phyloP scores from a whole-genome alignment of 2,113 vertebrate species.

The Neolamprologus longior region DNA sequence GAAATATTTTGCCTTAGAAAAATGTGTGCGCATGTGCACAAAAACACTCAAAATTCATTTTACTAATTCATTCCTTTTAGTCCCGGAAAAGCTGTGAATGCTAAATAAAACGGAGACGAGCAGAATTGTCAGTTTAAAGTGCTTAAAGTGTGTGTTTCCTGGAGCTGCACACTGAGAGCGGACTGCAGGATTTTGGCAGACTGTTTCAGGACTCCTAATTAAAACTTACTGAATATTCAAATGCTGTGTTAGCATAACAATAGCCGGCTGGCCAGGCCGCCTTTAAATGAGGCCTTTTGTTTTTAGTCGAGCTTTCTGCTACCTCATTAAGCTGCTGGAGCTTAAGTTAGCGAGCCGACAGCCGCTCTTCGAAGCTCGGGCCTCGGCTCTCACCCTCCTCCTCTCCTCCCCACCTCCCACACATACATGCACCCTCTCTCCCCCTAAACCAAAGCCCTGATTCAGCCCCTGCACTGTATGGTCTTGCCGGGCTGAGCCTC shows the following conservation, averaged over 20 bases:
- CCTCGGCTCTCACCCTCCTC: constrained; percentile 32
- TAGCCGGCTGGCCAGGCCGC: constrained; percentile 50
- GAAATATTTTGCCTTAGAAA: neutral
- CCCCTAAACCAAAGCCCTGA: constrained; percentile 8
- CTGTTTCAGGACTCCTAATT: constrained; percentile 58
- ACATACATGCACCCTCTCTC: neutral
- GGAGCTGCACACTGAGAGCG: constrained; percentile 9
- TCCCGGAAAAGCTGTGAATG: neutral
- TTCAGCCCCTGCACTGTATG: constrained; percentile 10
- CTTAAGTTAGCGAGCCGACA: constrained; percentile 60
- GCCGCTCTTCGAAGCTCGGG: constrained; percentile 50
- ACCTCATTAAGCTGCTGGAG: constrained; percentile 63
- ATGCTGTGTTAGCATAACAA: constrained; percentile 65
- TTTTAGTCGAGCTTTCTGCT: constrained; percentile 55
- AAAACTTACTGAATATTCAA: constrained; percentile 70
- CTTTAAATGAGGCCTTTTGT: constrained; percentile 67
- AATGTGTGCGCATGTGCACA: neutral
- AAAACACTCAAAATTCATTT: neutral
- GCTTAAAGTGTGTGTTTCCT: constrained; percentile 28
- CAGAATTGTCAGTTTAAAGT: neutral
- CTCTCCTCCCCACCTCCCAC: neutral
- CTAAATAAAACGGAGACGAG: neutral
- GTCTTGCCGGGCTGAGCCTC: constrained; percentile 10
- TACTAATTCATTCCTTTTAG: neutral
- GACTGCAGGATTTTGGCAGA: constrained; percentile 51